Percentiles rank a stretch among this genome's conserved stretches.
Evolutionary conservation across 2,113 vertebrate species (phyloP).

Genomic region (Bambusicola thoracicus): DNA sequence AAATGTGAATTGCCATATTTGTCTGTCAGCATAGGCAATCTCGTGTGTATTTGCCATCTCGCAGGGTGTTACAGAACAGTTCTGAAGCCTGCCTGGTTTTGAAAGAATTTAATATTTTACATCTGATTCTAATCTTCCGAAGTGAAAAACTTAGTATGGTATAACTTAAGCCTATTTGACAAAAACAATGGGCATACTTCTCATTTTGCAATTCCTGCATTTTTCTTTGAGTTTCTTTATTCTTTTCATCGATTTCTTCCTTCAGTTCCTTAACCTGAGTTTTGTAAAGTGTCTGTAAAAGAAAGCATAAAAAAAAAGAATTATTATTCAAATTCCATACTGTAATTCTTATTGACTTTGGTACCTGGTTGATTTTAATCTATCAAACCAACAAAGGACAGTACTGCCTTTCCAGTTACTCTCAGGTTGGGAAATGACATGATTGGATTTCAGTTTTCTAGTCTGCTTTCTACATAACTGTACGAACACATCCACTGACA

Average conservation of each 20-base stretch:
- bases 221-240: conserved; percentile 90
- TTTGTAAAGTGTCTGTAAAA: conserved; percentile 97
- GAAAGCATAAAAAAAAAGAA: conserved; percentile 8
- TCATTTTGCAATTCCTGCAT: conserved; percentile 91
- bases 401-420: background rate
- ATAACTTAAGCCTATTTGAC: background rate
- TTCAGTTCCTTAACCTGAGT: conserved; percentile 99
- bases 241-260: conserved; percentile 96
- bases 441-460: background rate
- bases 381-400: background rate
- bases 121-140: background rate
- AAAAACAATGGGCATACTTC: conserved; percentile 81
- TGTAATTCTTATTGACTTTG: background rate
- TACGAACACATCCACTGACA: background rate
- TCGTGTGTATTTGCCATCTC: background rate
- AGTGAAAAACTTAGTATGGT: background rate
- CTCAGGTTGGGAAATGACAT: background rate
- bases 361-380: background rate
- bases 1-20: background rate
- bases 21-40: background rate
- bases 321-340: background rate
- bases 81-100: background rate
- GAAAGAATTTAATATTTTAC: background rate
- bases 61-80: background rate
- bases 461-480: background rate